Conservation (phyloP, 2,888 invertebrate genomes). For the Syritta pipiens region DNA sequence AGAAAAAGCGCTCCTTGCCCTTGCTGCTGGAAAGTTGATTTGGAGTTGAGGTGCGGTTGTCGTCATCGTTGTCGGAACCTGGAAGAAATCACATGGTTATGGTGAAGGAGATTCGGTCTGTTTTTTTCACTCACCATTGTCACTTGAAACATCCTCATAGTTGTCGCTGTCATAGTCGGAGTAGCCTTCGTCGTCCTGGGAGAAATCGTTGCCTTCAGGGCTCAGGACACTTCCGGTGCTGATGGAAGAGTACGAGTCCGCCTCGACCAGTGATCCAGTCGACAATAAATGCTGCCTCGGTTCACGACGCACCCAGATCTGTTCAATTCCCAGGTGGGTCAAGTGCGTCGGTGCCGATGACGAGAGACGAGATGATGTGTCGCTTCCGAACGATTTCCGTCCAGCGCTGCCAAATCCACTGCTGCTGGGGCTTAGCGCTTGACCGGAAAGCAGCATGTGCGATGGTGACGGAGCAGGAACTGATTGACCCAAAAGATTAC, state of each 20-base stretch:
- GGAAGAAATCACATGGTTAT: not conserved
- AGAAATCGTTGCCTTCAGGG: conserved; percentile 88
- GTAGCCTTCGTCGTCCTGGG: conserved; percentile 89
- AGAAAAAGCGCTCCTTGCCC: conserved; percentile 94
- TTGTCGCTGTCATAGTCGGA: conserved; percentile 92
- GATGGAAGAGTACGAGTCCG: conserved; percentile 90
- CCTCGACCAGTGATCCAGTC: conserved; percentile 91
- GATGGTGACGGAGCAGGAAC: conserved; percentile 82
- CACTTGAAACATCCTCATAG: conserved; percentile 92
- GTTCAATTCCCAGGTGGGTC: conserved; percentile 84
- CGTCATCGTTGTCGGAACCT: conserved; percentile 77
- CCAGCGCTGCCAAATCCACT: conserved; percentile 77
- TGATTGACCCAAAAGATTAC: conserved; percentile 82
- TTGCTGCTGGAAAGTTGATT: conserved; percentile 75
- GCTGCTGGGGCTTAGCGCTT: conserved; percentile 77
- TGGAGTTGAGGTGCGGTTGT: conserved; percentile 74
- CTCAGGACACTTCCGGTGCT: conserved; percentile 91
- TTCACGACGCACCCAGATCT: conserved; percentile 92
- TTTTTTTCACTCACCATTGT: conserved; percentile 82
- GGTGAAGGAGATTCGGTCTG: not conserved
- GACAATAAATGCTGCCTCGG: conserved; percentile 92
- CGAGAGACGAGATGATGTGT: conserved; percentile 84
- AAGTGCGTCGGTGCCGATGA: conserved; percentile 92
- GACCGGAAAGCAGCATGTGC: conserved; percentile 78
- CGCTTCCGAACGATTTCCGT: conserved; percentile 74